phyloP scores from a whole-genome alignment of 2,797 vertebrate species.

The Chaetophractus vellerosus region DNA sequence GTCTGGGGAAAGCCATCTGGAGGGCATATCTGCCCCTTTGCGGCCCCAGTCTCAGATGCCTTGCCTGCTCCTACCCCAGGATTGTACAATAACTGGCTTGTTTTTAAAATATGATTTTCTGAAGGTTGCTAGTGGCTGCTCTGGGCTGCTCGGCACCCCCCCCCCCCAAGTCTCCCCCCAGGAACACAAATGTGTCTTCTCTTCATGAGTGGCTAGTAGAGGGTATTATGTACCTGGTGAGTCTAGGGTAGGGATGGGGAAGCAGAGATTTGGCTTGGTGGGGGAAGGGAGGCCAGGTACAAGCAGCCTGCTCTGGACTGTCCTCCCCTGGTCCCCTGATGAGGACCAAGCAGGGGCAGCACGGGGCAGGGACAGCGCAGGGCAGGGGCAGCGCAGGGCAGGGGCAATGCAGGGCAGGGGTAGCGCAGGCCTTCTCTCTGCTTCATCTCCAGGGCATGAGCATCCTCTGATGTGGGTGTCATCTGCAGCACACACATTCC shows the following conservation, averaged over 20 bases:
- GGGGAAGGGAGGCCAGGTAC: accelerated
- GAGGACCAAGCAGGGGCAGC: not conserved
- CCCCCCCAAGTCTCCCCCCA: not conserved
- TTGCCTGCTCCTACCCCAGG: not conserved
- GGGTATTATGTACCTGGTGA: not conserved
- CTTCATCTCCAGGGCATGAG: not conserved
- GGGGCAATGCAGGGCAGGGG: not conserved
- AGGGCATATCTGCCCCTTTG: not conserved
- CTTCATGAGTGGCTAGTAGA: not conserved
- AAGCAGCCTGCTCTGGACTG: not conserved
- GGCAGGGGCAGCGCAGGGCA: not conserved
- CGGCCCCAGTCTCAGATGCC: not conserved
- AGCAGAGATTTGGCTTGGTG: not conserved
- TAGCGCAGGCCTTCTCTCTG: not conserved
- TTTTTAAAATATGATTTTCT: not conserved
- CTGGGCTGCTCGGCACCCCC: not conserved
- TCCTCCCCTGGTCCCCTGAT: not conserved
- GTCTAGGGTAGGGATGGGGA: not conserved
- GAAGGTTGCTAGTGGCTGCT: not conserved
- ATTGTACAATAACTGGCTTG: not conserved
- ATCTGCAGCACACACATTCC: no score
- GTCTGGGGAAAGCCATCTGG: not conserved
- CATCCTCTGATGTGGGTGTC: not conserved
- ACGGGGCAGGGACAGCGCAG: no score
- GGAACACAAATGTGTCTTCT: not conserved